phyloP scores from a whole-genome alignment of 53 echinoderm and acorn worm genomes.

The Apostichopus leukothele region DNA sequence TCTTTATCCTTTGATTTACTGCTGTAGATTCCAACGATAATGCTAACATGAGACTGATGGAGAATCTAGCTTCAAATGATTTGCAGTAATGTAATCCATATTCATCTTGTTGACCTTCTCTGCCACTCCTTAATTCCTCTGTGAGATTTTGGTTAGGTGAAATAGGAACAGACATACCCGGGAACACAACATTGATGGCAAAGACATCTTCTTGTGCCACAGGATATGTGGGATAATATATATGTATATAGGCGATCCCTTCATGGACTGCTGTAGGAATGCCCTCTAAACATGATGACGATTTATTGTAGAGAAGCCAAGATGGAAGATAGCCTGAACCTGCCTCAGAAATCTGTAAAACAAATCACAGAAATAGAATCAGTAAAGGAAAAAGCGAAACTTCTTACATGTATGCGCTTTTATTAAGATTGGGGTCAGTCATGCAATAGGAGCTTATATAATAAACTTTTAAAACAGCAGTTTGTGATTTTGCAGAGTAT shows the following conservation, averaged over 20 bases:
- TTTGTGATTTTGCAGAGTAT: no score
- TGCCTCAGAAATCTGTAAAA: conserved; percentile 64
- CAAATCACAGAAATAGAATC: not conserved
- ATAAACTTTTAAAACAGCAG: no score
- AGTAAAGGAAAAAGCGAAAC: not conserved
- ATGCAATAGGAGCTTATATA: no score
- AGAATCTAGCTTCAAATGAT: conserved; percentile 31
- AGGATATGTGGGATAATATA: not conserved
- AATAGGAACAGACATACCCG: not conserved
- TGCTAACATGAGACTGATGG: conserved; percentile 41
- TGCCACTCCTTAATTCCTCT: not conserved
- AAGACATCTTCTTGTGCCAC: conserved; percentile 54
- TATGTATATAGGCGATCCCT: conserved; percentile 59
- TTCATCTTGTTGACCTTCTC: conserved; percentile 2
- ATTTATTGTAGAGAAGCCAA: conserved; percentile 56
- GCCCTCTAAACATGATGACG: conserved; percentile 55
- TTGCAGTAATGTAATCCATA: conserved; percentile 28
- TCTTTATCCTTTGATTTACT: conserved; percentile 26
- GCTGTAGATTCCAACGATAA: not conserved
- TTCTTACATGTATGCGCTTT: no score
- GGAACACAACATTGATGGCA: conserved; percentile 60
- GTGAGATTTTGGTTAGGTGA: not conserved
- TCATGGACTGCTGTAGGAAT: conserved; percentile 61
- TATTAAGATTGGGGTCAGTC: no score
- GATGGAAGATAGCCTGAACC: conserved; percentile 53